Base-by-base conservation (phyloP, 2,797 vertebrate species). In the Catamblyrhynchus diadema region DNA sequence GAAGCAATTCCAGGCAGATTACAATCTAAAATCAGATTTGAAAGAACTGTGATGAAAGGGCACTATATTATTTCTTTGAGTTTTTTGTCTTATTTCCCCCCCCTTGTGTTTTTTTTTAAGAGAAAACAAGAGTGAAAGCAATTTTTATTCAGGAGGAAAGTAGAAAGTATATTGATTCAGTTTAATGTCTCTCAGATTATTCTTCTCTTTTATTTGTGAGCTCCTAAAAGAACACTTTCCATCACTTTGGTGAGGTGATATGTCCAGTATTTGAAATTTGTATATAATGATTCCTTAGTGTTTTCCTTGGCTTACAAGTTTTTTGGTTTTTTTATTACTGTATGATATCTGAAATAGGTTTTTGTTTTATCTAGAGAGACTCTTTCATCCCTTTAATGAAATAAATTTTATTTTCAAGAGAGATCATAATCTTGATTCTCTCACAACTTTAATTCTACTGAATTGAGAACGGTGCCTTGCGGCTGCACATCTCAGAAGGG, bases 1-100 rank as follows among this genome's bases (percentile, higher is more conserved):
- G 59, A 92, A 90, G 70, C 61, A 90, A 53, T 81, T 88, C 62
- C 66, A 92, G 37, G 27, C 21, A 86, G 88, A 93, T 92, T 81
- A 67, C 1, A 0, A 35, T 56, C 60, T 84, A 61, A 95, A 92
- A 88, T 79, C 73, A 66, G 10, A 35, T 88, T 88, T 79, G 81
- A 92, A 90, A 86, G 66, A 86, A 30, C 37, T 28, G 9, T 75
- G 77, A 48, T 81, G 30, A 60, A 90, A 95, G 82, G 19, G 17
- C 74, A 12, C 33, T 45, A 4, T 18, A 37, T 48, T 47, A 51
- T 67, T 95, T 90, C 42, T 81, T 69, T 45, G 39, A 75, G 23
- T 2, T 90, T 89, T 94, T 94, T 61, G 37, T 48, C 15, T 45
- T 78, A 2, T 60, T 71, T 35, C 3, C 4, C 4, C 2, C 0